Percentiles rank a stretch among this genome's conserved stretches.
Conservation (phyloP, 1,140 invertebrate genomes). For the Drosophila orena region DNA sequence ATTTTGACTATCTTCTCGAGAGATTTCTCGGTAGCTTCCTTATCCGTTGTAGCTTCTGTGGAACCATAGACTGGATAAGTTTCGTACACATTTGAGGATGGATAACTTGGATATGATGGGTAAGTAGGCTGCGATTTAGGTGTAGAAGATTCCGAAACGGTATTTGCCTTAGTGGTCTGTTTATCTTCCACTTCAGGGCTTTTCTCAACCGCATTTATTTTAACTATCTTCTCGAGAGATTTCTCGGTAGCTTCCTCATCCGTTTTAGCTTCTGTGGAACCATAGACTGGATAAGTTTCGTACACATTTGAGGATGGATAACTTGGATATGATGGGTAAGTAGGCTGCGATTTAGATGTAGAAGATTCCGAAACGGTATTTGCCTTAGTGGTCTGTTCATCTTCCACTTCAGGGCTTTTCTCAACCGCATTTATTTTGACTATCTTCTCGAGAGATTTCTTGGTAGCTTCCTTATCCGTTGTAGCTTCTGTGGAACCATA, state of each 20-base stretch:
- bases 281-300: constrained; percentile 1
- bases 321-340: background rate
- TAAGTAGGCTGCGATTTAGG: too few species aligned
- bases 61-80: background rate
- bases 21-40: background rate
- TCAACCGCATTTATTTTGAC: constrained; percentile 11
- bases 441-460: background rate
- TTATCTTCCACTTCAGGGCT: too few species aligned
- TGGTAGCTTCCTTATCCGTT: background rate
- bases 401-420: background rate
- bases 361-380: background rate
- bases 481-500: background rate
- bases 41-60: background rate
- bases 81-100: too few species aligned
- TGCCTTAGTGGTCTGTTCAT: background rate
- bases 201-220: background rate
- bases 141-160: too few species aligned
- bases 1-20: background rate
- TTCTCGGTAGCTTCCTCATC: background rate
- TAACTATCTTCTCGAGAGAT: background rate
- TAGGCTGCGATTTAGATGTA: background rate
- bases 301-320: background rate
- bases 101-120: background rate
- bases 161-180: too few species aligned
- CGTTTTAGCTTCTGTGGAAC: background rate